Evolutionary conservation across 2,797 vertebrate species (phyloP), one percentile per base, ranked within the genome.

Genomic region (Oreochromis mossambicus): DNA sequence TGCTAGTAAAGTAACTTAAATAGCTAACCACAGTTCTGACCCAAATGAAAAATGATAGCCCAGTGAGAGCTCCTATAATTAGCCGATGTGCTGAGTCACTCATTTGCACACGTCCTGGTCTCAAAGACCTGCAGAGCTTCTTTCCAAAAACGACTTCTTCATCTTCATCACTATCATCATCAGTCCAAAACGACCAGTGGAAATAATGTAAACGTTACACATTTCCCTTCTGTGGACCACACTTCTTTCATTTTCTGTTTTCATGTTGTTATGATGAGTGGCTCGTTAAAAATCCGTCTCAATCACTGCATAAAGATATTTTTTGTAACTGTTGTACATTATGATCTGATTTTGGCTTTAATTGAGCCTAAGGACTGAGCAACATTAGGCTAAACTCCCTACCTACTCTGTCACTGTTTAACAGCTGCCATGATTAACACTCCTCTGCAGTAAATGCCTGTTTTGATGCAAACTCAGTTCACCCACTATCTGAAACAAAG

Each of bases 31-130:
- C 52, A 55, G 10, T 14, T 26, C 7, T 26, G 52, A 55, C 52
- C 52, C 52, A 55, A 13, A 55, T 55, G 12, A 55, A 14, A 75
- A 75, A 75, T n/a, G 70, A 34, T n/a, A 51, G 46, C 46, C 26
- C 5, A 1, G 50, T 68, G 83, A 70, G 80, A 77, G 29, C 4
- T 46, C 19, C 85, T 56, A 56, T 77, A 54, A 83, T 86, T 82
- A 79, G 77, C 54, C 6, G 15, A 38, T 75, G 17, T 51, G 70
- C 70, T 50, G 70, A 88, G 70, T 85, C 82, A 83, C 61, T 77
- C 32, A 32, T 41, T 77, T 58, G 70, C 17, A 75, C 36, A 15
- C 34, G 1, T 63, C 36, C 77, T 80, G 70, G 56, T 82, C 68
- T 77, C 79, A 79, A 13, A 46, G 70, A 85, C 17, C 55, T 70